Percentiles rank a stretch among this genome's conserved stretches.
Conservation (phyloP, 2,113 vertebrate species). For the Lampris incognitus region DNA sequence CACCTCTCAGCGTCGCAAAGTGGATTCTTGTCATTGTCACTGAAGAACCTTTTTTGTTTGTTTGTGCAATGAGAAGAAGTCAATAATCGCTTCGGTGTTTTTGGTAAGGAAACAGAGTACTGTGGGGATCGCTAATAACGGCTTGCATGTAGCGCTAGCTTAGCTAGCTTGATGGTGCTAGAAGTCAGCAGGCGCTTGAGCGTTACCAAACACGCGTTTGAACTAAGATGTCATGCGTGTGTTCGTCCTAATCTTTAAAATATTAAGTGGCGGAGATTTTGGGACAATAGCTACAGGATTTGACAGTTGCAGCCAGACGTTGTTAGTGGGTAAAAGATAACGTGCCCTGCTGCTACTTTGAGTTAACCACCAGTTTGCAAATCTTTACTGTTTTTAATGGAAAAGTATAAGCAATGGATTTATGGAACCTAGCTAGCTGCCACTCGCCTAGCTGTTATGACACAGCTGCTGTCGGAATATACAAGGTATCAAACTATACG, state of each 20-base stretch:
- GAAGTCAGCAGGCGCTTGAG: background rate
- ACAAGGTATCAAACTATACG: background rate
- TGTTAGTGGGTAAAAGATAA: too few relatives aligned
- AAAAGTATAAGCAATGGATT: too few relatives aligned
- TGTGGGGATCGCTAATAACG: background rate
- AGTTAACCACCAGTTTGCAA: too few relatives aligned
- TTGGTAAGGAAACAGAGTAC: slow-evolving; percentile 48
- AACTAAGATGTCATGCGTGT: background rate
- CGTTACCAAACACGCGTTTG: background rate
- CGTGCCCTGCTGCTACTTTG: too few relatives aligned
- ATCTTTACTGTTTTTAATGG: too few relatives aligned
- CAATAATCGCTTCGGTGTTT: slow-evolving; percentile 7
- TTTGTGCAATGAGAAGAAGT: slow-evolving; percentile 68
- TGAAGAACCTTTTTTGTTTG: background rate
- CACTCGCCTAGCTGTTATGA: background rate
- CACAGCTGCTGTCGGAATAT: background rate
- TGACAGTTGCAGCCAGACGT: too few relatives aligned
- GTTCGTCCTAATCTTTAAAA: too few relatives aligned
- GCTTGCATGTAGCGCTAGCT: background rate
- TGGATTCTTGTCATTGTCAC: background rate
- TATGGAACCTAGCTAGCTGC: background rate
- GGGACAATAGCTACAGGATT: background rate
- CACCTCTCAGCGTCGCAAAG: background rate
- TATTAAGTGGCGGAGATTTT: too few relatives aligned
- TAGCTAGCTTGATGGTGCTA: slow-evolving; percentile 35